These are phyloP conservation scores for Helicoverpa armigera DNA, from an alignment of 1,140 invertebrate species.

Conservation along the genomic window DNA sequence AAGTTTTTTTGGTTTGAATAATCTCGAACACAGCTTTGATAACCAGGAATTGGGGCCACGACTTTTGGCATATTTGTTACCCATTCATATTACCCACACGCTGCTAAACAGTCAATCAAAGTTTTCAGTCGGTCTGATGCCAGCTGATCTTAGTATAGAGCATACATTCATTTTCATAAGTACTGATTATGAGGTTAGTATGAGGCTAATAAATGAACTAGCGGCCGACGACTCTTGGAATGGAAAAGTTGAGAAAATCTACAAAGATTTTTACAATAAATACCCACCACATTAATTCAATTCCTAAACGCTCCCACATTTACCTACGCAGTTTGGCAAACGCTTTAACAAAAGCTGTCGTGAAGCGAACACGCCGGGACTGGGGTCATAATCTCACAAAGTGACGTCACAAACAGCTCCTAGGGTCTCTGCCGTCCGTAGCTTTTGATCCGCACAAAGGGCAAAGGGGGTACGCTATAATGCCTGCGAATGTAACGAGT, in stretches of 20 bases:
- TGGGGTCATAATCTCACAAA: conserved; percentile 69
- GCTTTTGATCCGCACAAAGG: conserved; percentile 60
- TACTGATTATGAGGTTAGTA: too few species aligned
- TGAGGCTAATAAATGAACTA: too few species aligned
- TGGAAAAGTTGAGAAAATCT: background rate
- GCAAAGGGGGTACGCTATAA: conserved; percentile 24
- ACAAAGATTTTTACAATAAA: background rate
- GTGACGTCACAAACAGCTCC: conserved; percentile 68
- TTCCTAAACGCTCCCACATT: conserved; percentile 7
- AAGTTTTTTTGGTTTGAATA: too few species aligned
- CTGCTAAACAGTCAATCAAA: too few species aligned
- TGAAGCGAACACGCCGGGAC: conserved; percentile 21
- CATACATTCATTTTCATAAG: too few species aligned
- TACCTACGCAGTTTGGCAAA: conserved; percentile 13
- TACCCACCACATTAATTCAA: background rate
- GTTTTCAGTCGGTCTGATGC: too few species aligned
- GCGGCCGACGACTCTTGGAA: too few species aligned
- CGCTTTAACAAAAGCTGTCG: conserved; percentile 35
- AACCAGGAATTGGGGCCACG: too few species aligned
- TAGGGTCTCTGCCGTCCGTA: conserved; percentile 45
- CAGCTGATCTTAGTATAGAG: too few species aligned
- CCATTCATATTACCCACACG: too few species aligned
- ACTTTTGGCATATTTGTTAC: too few species aligned
- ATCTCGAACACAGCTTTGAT: background rate
- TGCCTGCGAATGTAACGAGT: conserved; percentile 41